Evolutionary conservation across 2,888 invertebrate genomes (phyloP).

Genomic region (Stenotaenia linearis): DNA sequence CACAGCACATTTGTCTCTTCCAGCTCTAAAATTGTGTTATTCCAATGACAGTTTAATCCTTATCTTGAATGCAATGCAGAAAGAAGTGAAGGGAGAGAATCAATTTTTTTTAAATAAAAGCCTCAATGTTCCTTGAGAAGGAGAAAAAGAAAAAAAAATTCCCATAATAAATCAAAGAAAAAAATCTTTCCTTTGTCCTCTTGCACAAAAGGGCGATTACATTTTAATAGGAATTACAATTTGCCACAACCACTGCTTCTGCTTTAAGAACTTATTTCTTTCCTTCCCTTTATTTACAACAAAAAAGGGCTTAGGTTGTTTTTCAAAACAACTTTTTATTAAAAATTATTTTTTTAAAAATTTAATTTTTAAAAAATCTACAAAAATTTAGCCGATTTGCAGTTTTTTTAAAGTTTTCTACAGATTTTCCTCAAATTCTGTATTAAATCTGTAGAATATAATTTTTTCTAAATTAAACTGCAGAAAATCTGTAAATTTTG

Average conservation of each 20-base stretch:
- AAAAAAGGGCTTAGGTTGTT: not conserved
- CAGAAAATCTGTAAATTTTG: no score
- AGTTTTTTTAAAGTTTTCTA: no score
- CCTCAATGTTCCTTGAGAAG: not conserved
- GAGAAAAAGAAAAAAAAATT: not conserved
- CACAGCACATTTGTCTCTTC: not conserved
- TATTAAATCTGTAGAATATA: no score
- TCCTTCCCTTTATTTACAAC: not conserved
- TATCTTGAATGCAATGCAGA: not conserved
- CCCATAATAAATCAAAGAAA: not conserved
- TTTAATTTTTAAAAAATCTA: no score
- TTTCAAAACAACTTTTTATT: not conserved
- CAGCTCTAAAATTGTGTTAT: not conserved
- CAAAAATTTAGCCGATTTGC: no score
- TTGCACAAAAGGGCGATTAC: not conserved
- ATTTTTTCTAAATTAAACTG: no score
- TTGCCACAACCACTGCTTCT: not conserved
- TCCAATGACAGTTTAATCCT: not conserved
- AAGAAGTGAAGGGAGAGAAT: not conserved
- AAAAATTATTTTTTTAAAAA: no score
- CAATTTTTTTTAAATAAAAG: not conserved
- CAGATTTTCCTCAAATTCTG: no score
- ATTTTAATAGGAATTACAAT: slow-evolving; percentile 9
- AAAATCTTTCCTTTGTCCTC: not conserved
- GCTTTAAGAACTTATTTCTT: not conserved